Conservation (phyloP, 53 echinoderm and acorn worm genomes). For the Patiria pectinifera region DNA sequence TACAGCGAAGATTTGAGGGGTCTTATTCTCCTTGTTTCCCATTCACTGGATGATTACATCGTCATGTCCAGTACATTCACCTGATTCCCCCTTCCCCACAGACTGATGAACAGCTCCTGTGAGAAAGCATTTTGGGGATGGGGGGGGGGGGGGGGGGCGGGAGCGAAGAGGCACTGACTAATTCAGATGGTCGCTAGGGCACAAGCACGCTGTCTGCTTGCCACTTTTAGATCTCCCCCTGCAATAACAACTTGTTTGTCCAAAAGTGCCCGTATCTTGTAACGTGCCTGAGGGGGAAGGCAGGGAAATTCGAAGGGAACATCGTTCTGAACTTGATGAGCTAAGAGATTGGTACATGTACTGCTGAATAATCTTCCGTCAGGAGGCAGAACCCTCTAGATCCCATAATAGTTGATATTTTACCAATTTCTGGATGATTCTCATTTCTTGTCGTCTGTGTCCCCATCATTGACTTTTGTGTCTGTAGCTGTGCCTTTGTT, state of each 20-base stretch:
- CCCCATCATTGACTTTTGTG: too few relatives aligned
- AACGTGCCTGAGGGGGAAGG: conserved; percentile 21
- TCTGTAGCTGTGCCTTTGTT: too few relatives aligned
- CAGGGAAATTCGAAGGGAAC: neutral
- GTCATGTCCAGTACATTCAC: too few relatives aligned
- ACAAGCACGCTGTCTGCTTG: neutral
- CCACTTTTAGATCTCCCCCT: neutral
- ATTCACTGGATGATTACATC: too few relatives aligned
- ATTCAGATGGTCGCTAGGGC: neutral
- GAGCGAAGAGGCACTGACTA: neutral
- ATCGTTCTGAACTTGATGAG: neutral
- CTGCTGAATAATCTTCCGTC: neutral
- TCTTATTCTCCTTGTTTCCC: too few relatives aligned
- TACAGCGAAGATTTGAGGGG: too few relatives aligned
- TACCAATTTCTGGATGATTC: too few relatives aligned
- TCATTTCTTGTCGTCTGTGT: too few relatives aligned
- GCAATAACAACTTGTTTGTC: conserved; percentile 47
- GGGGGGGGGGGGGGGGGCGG: neutral
- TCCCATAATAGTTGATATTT: too few relatives aligned
- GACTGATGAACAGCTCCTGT: too few relatives aligned
- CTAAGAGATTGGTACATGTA: neutral
- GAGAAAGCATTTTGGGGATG: too few relatives aligned
- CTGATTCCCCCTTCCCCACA: too few relatives aligned
- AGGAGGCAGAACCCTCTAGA: neutral
- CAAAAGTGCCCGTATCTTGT: conserved; percentile 23